These are phyloP conservation scores for Autographa pulchrina DNA, from an alignment of 2,888 invertebrate genomes.

Conservation along the genomic window DNA sequence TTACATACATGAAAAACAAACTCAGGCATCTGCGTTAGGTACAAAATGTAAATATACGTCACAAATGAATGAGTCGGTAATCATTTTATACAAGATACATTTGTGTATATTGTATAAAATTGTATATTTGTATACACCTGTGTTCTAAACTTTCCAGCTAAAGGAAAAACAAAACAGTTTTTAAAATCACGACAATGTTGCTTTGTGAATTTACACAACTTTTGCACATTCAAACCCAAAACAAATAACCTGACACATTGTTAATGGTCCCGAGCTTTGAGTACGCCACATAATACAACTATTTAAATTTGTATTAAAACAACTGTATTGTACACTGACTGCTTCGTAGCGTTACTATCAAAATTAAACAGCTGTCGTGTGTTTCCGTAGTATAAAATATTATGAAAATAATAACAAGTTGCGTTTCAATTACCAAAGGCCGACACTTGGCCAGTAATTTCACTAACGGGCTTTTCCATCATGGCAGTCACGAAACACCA, in stretches of 20 bases:
- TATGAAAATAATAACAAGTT: constrained; percentile 49
- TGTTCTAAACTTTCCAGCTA: no score
- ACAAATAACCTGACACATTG: constrained; percentile 9
- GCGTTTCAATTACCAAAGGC: constrained; percentile 59
- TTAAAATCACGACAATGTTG: neutral
- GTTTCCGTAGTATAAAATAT: constrained; percentile 52
- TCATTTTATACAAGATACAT: no score
- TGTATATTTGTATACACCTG: no score
- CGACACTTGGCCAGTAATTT: constrained; percentile 50
- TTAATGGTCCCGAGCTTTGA: constrained; percentile 9
- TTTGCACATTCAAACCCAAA: constrained; percentile 8
- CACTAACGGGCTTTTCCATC: constrained; percentile 45
- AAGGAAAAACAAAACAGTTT: neutral
- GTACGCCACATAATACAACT: constrained; percentile 8
- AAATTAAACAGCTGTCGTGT: constrained; percentile 42
- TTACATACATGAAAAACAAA: no score
- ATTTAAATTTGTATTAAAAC: neutral
- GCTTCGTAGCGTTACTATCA: constrained; percentile 30
- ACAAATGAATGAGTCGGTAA: no score
- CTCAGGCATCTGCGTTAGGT: no score
- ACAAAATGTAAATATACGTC: no score
- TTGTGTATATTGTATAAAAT: no score
- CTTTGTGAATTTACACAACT: neutral
- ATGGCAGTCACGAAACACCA: constrained; percentile 42
- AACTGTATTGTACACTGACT: constrained; percentile 14